Conservation (phyloP, 30 jellyfish, hydroid and myxozoan genomes). For the Morbakka virulenta region DNA sequence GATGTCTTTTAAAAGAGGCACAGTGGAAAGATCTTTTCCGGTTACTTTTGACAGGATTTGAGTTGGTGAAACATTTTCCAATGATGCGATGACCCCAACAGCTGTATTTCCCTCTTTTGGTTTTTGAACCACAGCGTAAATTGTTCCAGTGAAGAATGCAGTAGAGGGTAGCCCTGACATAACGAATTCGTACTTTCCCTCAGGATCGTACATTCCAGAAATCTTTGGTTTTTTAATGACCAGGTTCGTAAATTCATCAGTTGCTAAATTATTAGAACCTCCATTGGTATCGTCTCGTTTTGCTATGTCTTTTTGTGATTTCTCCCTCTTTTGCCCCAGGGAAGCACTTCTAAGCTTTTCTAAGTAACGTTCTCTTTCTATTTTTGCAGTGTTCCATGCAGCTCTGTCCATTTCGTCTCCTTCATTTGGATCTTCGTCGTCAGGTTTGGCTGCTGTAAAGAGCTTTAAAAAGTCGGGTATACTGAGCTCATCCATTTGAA, state of each 20-base stretch:
- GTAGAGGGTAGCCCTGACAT: constrained; percentile 38
- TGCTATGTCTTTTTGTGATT: constrained; percentile 24
- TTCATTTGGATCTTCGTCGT: not conserved
- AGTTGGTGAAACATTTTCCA: constrained; percentile 57
- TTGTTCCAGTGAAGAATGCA: constrained; percentile 42
- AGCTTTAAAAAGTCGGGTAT: constrained; percentile 55
- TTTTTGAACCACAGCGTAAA: constrained; percentile 59
- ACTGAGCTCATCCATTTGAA: constrained; percentile 29
- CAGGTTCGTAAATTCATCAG: constrained; percentile 15
- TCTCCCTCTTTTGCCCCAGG: constrained; percentile 15
- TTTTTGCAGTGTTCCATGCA: not conserved
- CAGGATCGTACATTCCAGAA: constrained; percentile 47
- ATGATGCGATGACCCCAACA: constrained; percentile 59
- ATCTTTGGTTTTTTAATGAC: constrained; percentile 52
- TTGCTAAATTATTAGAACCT: not conserved
- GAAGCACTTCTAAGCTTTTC: not conserved
- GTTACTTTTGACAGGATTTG: constrained; percentile 38
- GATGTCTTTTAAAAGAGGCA: constrained; percentile 63
- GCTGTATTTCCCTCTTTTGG: constrained; percentile 32
- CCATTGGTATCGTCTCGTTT: constrained; percentile 19
- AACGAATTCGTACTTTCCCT: constrained; percentile 76
- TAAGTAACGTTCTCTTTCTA: not conserved
- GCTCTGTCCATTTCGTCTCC: not conserved
- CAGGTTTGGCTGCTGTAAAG: constrained; percentile 18
- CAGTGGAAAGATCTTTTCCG: constrained; percentile 54